These are phyloP conservation scores for Leuciscus waleckii DNA, from an alignment of 2,797 vertebrate species.

Conservation along the genomic window DNA sequence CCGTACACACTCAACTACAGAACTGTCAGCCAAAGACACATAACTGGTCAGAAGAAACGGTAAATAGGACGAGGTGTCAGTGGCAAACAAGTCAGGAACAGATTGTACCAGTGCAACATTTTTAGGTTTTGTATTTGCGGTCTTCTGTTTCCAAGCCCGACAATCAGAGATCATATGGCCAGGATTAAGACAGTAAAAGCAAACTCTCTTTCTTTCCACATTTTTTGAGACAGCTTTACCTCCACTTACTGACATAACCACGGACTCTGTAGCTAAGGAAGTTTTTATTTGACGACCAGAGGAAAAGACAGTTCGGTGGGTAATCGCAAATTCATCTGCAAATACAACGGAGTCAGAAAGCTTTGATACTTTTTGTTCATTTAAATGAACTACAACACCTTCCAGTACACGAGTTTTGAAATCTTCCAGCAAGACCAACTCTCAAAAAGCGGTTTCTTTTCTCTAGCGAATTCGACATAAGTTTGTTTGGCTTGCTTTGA, in stretches of 20 bases:
- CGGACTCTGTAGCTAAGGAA: not conserved
- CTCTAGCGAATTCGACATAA: too few species aligned
- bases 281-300: not conserved
- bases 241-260: not conserved
- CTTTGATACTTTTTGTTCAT: not conserved
- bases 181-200: not conserved
- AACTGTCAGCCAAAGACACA: too few species aligned
- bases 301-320: not conserved
- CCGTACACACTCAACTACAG: too few species aligned
- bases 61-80: not conserved
- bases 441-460: not conserved
- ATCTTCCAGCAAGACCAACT: not conserved
- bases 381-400: not conserved
- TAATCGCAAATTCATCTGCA: not conserved
- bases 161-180: not conserved
- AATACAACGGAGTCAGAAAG: not conserved
- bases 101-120: not conserved
- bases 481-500: not conserved
- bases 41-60: too few species aligned
- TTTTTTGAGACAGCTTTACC: not conserved
- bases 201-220: not conserved
- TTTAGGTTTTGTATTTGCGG: not conserved
- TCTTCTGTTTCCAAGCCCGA: not conserved
- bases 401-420: not conserved
- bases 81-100: not conserved